Base-by-base conservation (phyloP, 2,797 vertebrate genomes). In the Thunnus albacares region DNA sequence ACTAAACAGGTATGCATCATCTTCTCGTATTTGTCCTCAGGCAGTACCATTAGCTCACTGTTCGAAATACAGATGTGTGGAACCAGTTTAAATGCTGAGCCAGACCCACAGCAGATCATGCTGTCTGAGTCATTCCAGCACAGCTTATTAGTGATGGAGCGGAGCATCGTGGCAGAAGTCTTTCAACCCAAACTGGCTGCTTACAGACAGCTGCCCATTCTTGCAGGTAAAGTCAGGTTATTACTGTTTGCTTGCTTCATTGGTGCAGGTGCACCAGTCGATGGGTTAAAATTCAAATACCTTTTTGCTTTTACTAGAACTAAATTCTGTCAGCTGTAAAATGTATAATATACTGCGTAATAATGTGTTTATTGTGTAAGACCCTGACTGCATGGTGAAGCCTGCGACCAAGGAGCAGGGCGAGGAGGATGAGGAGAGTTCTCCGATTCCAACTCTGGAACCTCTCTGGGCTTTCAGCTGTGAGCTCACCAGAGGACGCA, bases 101-200 rank as follows among this genome's bases (percentile, higher is more conserved):
- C 91, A 22, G 81, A 81, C 10, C 71, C 87, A 45, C 92, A 94
- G 58, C n/a, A 83, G 22, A 89, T 96, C 79, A 5, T 98, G 20
- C 90, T 90, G 67, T 96, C 96, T 10, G 95, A 96, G 61, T 95
- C 88, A 26, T 96, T 99, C 82, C 88, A 87, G 30, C 91, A 95
- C 43, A 87, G 93, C 75, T 92, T 98, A 41, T 90, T 96, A 81
- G 88, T 96, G 75, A 96, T 97, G 96, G 97, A 98, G 89, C 94
- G 96, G 58, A 92, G 89, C 67, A 64, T 98, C 47, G 89, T 96
- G 88, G 90, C 94, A 87, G 97, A 98, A 41, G 73, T 96, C 83
- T 97, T 96, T 70, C 97, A 97, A 45, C 87, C 95, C 52, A 96
- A 95, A 79, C 93, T 98, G 22, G 97, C 97, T 80, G 92, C 93